Conservation (phyloP, 2,888 invertebrate genomes). For the Xestobium rufovillosum region DNA sequence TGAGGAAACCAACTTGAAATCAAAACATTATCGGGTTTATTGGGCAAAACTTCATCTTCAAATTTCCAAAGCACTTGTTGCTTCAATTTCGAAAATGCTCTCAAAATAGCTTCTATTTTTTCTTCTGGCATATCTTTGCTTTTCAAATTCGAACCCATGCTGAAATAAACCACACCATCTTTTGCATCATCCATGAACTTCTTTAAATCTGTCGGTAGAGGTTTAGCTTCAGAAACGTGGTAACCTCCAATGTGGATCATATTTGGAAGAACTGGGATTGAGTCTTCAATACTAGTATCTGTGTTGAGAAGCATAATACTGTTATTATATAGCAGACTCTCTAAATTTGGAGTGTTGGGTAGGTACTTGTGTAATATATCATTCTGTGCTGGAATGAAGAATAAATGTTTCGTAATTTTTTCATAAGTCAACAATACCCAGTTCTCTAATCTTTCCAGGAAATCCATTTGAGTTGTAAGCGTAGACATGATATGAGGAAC, state of each 20-base stretch:
- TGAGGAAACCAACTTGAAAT: constrained; percentile 15
- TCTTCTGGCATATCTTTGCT: not conserved
- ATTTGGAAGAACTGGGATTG: constrained; percentile 45
- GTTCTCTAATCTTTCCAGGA: constrained; percentile 25
- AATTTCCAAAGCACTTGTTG: not conserved
- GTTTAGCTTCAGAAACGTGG: not conserved
- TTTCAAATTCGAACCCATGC: not conserved
- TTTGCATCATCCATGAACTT: not conserved
- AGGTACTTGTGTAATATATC: constrained; percentile 18
- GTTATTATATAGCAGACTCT: constrained; percentile 18
- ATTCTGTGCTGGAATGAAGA: constrained; percentile 17
- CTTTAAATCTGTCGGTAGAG: not conserved
- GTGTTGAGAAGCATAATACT: constrained; percentile 23
- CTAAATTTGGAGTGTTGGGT: constrained; percentile 18
- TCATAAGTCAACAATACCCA: constrained; percentile 12
- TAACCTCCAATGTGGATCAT: constrained; percentile 40
- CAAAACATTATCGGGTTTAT: constrained; percentile 10
- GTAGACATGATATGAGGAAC: constrained; percentile 28
- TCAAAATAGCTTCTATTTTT: not conserved
- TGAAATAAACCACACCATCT: not conserved
- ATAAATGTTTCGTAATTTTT: constrained; percentile 11
- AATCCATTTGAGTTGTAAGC: constrained; percentile 23
- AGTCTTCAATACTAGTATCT: constrained; percentile 39
- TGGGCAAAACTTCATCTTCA: constrained; percentile 27
- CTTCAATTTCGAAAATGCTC: not conserved